Percentiles rank a stretch among this genome's conserved stretches.
Conservation (phyloP, 2,888 invertebrate genomes). For the Lysandra coridon region DNA sequence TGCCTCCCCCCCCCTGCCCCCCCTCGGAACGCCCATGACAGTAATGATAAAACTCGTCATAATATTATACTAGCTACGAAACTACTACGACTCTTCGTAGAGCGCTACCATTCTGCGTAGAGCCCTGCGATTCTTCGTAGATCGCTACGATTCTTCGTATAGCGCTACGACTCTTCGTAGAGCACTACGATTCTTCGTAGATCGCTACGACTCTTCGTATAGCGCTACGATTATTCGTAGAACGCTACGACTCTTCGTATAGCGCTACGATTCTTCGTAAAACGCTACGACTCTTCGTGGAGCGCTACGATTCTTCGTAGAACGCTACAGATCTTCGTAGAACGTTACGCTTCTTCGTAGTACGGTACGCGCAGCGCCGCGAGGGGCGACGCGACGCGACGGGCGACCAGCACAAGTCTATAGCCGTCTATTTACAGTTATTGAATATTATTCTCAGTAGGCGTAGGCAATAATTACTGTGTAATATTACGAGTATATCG, state of each 20-base stretch:
- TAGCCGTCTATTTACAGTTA: slow-evolving; percentile 34
- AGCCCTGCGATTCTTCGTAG: too few species aligned
- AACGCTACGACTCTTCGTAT: background rate
- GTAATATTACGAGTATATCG: slow-evolving; percentile 4
- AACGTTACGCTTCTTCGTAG: background rate
- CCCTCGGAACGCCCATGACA: too few species aligned
- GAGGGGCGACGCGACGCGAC: background rate
- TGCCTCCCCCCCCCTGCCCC: too few species aligned
- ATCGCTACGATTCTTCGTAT: too few species aligned
- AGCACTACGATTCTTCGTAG: too few species aligned
- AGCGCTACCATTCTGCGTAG: background rate
- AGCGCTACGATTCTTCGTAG: too few species aligned
- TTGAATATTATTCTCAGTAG: slow-evolving; percentile 10
- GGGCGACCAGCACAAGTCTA: background rate
- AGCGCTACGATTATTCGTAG: background rate
- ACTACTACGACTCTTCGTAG: background rate
- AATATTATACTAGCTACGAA: background rate
- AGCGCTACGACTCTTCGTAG: too few species aligned
- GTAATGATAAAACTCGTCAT: too few species aligned
- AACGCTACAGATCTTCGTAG: too few species aligned
- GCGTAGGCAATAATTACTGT: background rate
- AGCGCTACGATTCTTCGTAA: background rate
- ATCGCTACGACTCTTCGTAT: too few species aligned
- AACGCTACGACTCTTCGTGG: too few species aligned
- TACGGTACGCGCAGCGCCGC: background rate